Conservation (phyloP, 2,888 invertebrate species). For the Callyntrura sp. region DNA sequence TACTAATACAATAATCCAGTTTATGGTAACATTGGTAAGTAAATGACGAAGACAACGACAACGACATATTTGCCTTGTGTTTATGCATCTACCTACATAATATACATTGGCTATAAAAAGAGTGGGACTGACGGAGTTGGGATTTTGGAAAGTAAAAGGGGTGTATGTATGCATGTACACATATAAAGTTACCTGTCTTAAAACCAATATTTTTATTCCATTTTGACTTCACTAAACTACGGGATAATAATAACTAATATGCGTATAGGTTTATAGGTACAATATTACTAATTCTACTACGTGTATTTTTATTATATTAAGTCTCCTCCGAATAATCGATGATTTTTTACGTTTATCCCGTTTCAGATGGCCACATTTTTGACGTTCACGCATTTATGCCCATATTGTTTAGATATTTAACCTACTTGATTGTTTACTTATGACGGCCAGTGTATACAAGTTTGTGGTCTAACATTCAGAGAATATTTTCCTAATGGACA, state of each 20-base stretch:
- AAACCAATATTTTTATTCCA: background rate
- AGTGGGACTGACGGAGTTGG: background rate
- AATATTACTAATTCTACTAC: too few species aligned
- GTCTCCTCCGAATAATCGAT: too few species aligned
- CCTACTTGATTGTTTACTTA: background rate
- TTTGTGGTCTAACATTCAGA: conserved; percentile 34
- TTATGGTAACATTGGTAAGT: background rate
- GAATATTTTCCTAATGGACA: conserved; percentile 57
- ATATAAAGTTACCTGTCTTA: background rate
- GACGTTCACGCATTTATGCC: background rate
- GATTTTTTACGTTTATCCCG: too few species aligned
- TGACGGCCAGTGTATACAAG: too few species aligned
- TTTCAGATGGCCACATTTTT: too few species aligned
- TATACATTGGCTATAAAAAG: background rate
- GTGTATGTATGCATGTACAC: conserved; percentile 1
- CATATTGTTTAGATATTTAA: background rate
- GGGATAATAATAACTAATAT: too few species aligned
- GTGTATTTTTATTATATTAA: too few species aligned
- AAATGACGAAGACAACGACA: conserved; percentile 11
- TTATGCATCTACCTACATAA: too few species aligned
- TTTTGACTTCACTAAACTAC: background rate
- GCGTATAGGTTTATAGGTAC: too few species aligned
- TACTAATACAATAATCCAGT: too few species aligned
- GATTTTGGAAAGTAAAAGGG: background rate
- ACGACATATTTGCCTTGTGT: background rate